Conservation (phyloP, 2,888 invertebrate genomes). For the Himalopsyche japonica region DNA sequence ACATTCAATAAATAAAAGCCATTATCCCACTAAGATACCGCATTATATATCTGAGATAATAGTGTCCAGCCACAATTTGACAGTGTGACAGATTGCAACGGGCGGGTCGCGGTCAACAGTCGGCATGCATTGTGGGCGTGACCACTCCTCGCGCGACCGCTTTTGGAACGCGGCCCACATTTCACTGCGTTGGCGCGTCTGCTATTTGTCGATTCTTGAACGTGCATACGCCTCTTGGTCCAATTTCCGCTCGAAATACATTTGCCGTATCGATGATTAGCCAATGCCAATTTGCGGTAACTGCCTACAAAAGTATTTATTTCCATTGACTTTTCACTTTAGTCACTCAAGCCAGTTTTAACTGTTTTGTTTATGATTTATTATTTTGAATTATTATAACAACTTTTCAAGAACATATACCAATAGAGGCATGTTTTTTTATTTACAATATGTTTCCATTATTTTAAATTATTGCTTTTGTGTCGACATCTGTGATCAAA, state of each 20-base stretch:
- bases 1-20: no score
- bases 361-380: no score
- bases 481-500: no score
- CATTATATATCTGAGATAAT: background rate
- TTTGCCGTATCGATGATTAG: background rate
- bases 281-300: background rate
- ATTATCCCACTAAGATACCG: no score
- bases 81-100: background rate
- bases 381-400: no score
- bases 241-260: background rate
- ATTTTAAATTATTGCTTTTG: no score
- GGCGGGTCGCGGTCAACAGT: background rate
- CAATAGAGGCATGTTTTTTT: no score
- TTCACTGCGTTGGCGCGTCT: background rate
- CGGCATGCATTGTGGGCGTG: constrained; percentile 5
- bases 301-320: background rate
- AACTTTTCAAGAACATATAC: no score
- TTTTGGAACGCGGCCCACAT: constrained; percentile 16
- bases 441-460: no score
- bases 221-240: background rate
- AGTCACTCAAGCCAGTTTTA: no score
- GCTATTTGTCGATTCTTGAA: background rate
- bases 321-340: no score
- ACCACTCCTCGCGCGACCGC: background rate
- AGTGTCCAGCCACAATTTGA: background rate